These are phyloP conservation scores for Perognathus longimembris DNA, from an alignment of 2,113 vertebrate genomes.

Conservation along the genomic window DNA sequence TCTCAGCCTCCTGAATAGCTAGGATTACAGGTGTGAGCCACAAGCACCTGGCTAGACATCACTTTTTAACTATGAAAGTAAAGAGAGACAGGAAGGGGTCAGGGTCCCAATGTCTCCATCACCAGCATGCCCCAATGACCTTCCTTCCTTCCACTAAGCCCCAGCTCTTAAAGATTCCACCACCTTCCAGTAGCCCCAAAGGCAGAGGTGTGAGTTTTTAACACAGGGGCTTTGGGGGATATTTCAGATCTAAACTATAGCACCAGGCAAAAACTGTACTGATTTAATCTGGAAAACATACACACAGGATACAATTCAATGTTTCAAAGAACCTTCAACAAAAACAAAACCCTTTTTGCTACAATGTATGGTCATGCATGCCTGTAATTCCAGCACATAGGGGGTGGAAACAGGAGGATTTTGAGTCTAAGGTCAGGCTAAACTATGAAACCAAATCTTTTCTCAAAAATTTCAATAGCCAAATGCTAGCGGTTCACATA, in stretches of 20 bases:
- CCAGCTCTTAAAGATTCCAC: background rate
- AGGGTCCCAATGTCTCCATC: background rate
- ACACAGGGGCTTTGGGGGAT: too few relatives aligned
- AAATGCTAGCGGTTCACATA: too few relatives aligned
- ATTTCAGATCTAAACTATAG: background rate
- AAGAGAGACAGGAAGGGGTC: background rate
- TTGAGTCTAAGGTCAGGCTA: background rate
- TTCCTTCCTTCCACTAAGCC: background rate
- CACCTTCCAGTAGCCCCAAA: background rate
- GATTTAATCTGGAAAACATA: conserved; percentile 34
- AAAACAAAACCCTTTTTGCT: background rate
- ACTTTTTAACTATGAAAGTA: background rate
- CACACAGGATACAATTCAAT: background rate
- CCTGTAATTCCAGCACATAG: background rate
- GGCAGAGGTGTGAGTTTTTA: background rate
- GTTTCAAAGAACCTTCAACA: conserved; percentile 10
- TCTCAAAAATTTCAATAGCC: too few relatives aligned
- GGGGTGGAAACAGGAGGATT: background rate
- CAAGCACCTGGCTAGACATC: too few relatives aligned
- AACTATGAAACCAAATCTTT: background rate
- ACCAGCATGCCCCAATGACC: background rate
- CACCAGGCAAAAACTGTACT: background rate
- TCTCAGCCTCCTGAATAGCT: too few relatives aligned
- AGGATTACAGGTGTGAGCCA: too few relatives aligned
- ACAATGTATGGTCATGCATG: background rate